phyloP scores from a whole-genome alignment of 2,888 invertebrate genomes.

The Acheta domesticus region DNA sequence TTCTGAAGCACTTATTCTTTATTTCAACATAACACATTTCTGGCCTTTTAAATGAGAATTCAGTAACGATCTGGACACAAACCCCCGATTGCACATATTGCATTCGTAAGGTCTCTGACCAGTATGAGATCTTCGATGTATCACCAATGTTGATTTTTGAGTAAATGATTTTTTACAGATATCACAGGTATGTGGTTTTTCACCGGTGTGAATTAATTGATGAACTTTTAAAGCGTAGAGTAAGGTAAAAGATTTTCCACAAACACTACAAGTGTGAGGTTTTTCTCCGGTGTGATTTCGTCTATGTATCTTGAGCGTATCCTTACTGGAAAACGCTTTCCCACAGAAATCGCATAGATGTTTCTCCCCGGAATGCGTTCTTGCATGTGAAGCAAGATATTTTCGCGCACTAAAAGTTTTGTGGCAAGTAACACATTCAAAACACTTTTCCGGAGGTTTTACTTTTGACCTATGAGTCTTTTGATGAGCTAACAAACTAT shows the following conservation, averaged over 20 bases:
- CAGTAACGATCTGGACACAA: constrained; percentile 44
- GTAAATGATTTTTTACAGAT: no score
- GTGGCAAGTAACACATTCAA: constrained; percentile 28
- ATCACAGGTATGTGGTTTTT: no score
- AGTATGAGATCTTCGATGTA: no score
- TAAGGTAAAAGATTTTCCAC: constrained; percentile 56
- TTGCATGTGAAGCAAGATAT: constrained; percentile 38
- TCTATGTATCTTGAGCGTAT: constrained; percentile 59
- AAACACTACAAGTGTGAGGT: constrained; percentile 58
- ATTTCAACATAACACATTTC: constrained; percentile 26
- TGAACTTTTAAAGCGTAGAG: no score
- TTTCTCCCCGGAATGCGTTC: constrained; percentile 38
- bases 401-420: constrained; percentile 33
- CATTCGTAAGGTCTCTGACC: no score
- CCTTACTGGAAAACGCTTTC: constrained; percentile 47
- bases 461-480: constrained; percentile 37
- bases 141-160: no score
- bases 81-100: no score
- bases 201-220: no score
- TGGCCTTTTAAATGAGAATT: constrained; percentile 38
- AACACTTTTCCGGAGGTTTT: constrained; percentile 31
- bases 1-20: no score
- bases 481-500: constrained; percentile 36
- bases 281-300: constrained; percentile 60
- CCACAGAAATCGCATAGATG: constrained; percentile 43